Evolutionary conservation across 2,888 invertebrate species (phyloP), one percentile per base, ranked within the genome.

Genomic region (Teinopalpus imperialis): DNA sequence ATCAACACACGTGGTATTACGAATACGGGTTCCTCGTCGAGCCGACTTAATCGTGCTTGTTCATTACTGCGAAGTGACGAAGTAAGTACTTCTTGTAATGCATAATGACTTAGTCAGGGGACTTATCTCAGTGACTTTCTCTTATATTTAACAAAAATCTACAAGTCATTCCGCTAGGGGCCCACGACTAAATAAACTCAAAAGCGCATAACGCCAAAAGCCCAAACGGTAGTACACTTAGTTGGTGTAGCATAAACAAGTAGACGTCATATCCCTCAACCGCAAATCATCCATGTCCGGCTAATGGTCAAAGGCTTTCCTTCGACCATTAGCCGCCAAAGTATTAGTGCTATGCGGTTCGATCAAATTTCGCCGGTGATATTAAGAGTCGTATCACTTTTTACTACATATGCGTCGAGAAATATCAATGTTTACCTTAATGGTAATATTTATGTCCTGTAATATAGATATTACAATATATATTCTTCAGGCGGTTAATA

Each of bases 241-340:
- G 16, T 30, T 40, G 23, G 14, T 14, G n/a, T 30, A 13, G 30
- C 30, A 39, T 39, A 27, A 29, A 30, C 39, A 34, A 31, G 39
- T 27, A 26, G 21, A 21, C 40, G 14, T 40, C 12, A 31, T 36
- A 23, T 29, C 29, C 20, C 26, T 8, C 31, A 51, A 56, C 57
- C 56, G 52, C 57, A 56, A 43, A 55, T 54, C 51, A 54, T 29
- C 37, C 39, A 32, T 24, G 43, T 31, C n/a, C n/a, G n/a, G n/a
- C n/a, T n/a, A 30, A 18, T 37, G 24, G 29, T 39, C 52, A 43
- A 43, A 51, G 46, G 48, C 49, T 53, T 52, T 53, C 52, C 54
- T 35, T 44, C 40, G 37, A 53, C 50, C 50, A 54, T 55, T 57
- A 55, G 53, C 54, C 51, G 48, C 43, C 52, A 35, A 51, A 43